Evolutionary conservation across 1,140 invertebrate species (phyloP), one percentile per base, ranked within the genome.

Genomic region (Euglossa dilemma): DNA sequence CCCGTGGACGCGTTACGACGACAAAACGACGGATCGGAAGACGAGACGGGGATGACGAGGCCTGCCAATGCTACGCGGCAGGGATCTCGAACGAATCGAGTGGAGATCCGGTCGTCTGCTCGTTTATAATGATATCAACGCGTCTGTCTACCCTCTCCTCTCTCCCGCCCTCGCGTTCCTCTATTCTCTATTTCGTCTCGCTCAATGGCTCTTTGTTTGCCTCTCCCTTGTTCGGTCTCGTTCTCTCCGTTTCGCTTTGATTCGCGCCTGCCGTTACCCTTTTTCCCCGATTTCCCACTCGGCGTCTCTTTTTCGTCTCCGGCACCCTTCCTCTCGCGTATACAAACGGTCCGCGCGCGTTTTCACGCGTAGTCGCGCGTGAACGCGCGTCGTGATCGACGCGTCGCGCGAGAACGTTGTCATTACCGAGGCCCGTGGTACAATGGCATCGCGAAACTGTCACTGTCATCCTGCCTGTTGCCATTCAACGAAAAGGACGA

Each of bases 71-170:
- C 54, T 80, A 80, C 76, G 69, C 70, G 63, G 80, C 57, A 66
- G 70, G 86, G 75, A 52, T 91, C 88, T 89, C 88, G 89, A 92
- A 91, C 86, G 91, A 92, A 92, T 92, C 91, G 88, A 91, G 89
- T 89, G 84, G 69, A 89, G 88, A 90, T 92, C 87, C 91, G 88
- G 90, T 89, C 80, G 86, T 73, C 81, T 70, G 86, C 85, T 88
- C 91, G 88, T 91, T 91, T 91, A 89, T 90, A 90, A 92, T 91
- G 85, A 88, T 88, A 91, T 90, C 90, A 90, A 84, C 82, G 86
- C 69, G 76, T 83, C 83, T 85, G 87, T 87, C 79, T 85, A 79
- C 72, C 50, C 75, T 16, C 69, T 71, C 56, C 3, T 20, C 6
- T 7, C 12, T 47, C 1, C 20, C 14, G 36, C 28, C n/a, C 12